Percentiles rank a stretch among this genome's conserved stretches.
phyloP scores from a whole-genome alignment of 2,797 vertebrate species.

The Neomorphus geoffroyi region DNA sequence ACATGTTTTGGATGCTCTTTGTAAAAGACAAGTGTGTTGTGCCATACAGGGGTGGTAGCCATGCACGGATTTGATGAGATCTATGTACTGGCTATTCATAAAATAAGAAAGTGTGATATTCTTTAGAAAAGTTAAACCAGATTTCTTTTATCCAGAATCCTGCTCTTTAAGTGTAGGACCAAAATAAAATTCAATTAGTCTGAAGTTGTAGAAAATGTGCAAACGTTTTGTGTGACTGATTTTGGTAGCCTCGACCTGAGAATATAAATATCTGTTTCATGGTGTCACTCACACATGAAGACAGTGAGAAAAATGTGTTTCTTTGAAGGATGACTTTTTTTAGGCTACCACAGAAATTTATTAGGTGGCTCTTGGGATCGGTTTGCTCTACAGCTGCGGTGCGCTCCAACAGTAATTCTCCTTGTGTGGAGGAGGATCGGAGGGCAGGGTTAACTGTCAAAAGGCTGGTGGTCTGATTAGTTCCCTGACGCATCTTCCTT shows the following conservation, averaged over 20 bases:
- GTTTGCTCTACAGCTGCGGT: background rate
- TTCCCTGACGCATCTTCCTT: background rate
- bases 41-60: background rate
- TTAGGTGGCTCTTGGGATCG: background rate
- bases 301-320: background rate
- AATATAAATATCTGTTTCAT: background rate
- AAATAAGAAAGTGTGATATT: background rate
- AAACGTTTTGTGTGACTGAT: background rate
- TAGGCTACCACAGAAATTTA: background rate
- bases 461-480: background rate
- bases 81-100: background rate
- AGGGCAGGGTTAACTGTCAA: background rate
- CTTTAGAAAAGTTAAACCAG: background rate
- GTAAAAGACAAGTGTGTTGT: background rate
- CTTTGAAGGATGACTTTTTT: constrained; percentile 19
- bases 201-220: background rate
- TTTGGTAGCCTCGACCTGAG: background rate
- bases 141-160: background rate
- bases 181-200: background rate
- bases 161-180: background rate
- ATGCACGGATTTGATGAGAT: background rate
- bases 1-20: background rate
- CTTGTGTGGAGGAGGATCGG: background rate
- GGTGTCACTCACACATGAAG: background rate
- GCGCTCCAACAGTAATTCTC: background rate